Conservation (phyloP, 1,140 invertebrate species). For the Zaprionus kolodkinae region DNA sequence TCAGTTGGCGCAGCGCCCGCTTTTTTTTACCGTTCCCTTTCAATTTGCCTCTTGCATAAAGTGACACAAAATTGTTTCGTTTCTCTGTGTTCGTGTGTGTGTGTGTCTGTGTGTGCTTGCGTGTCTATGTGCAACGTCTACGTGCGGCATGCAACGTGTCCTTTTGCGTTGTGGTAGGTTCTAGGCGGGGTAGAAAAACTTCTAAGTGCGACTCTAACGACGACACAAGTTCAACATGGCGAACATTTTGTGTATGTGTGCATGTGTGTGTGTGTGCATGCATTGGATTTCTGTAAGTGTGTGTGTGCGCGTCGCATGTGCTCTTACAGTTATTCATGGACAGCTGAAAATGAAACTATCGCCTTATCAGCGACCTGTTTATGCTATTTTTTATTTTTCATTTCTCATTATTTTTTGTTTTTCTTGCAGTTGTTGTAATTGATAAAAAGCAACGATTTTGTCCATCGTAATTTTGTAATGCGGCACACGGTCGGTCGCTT, state of each 20-base stretch:
- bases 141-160: constrained; percentile 70
- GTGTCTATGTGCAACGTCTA: constrained; percentile 46
- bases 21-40: constrained; percentile 13
- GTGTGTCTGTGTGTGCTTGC: not conserved
- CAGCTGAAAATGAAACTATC: constrained; percentile 29
- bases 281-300: too few species aligned
- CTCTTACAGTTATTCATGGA: constrained; percentile 30
- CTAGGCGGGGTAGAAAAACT: not conserved
- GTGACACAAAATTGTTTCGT: constrained; percentile 54
- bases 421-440: constrained; percentile 30
- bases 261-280: not conserved
- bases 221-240: constrained; percentile 3
- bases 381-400: constrained; percentile 44
- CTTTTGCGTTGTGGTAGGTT: constrained; percentile 66
- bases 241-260: not conserved
- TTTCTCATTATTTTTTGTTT: constrained; percentile 38
- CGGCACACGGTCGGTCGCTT: constrained; percentile 19
- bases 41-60: constrained; percentile 45
- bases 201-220: not conserved
- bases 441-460: constrained; percentile 56
- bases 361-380: constrained; percentile 75
- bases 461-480: constrained; percentile 42
- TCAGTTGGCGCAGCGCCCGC: constrained; percentile 1
- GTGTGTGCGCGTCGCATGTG: not conserved
- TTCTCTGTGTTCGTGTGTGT: not conserved